phyloP scores from a whole-genome alignment of 2,113 vertebrate species.

The Brachyistius frenatus region DNA sequence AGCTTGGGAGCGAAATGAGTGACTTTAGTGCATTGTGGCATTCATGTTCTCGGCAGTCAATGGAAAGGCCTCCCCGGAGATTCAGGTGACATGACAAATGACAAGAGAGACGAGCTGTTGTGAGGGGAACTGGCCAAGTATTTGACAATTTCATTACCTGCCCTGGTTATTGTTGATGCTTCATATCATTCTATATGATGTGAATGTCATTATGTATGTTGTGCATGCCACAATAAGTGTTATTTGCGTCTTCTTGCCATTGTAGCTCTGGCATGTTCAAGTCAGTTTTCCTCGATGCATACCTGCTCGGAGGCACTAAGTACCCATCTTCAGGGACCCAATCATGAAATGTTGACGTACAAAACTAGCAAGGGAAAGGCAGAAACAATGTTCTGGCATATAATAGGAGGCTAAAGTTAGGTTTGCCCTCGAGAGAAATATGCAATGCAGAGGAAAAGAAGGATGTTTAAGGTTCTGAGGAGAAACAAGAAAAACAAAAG shows the following conservation, averaged over 20 bases:
- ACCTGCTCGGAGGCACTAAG: slow-evolving; percentile 61
- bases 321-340: slow-evolving; percentile 48
- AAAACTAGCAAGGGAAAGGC: slow-evolving; percentile 17
- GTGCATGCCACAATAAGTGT: neutral
- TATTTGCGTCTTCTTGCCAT: neutral
- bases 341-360: slow-evolving; percentile 51
- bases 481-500: slow-evolving; percentile 24
- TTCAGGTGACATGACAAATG: slow-evolving; percentile 38
- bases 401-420: slow-evolving; percentile 65
- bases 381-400: slow-evolving; percentile 47
- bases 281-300: slow-evolving; percentile 43
- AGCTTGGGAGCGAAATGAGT: slow-evolving; percentile 66
- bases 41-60: slow-evolving; percentile 58
- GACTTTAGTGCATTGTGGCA: slow-evolving; percentile 63
- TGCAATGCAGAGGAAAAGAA: slow-evolving; percentile 22
- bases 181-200: slow-evolving; percentile 28
- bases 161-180: slow-evolving; percentile 21
- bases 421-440: slow-evolving; percentile 49
- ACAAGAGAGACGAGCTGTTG: slow-evolving; percentile 15
- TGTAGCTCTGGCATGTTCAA: neutral
- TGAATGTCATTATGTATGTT: neutral
- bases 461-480: slow-evolving; percentile 32
- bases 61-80: slow-evolving; percentile 50
- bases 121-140: slow-evolving; percentile 19
- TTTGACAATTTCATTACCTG: slow-evolving; percentile 27